phyloP scores from a whole-genome alignment of 2,888 invertebrate genomes.

The Cataglyphis rosenhaueri region DNA sequence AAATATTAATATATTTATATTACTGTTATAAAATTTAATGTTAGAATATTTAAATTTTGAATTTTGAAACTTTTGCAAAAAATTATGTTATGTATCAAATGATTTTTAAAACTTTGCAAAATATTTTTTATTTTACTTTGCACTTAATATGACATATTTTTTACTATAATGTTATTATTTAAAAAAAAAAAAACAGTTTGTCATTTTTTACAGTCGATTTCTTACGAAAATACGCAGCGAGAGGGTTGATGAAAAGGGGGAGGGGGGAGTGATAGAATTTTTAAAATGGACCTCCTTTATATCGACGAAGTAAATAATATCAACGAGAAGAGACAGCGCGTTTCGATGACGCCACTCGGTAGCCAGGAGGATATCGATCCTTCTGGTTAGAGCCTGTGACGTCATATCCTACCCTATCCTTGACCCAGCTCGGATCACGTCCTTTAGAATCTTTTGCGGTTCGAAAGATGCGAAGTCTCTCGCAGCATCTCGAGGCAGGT shows the following conservation, averaged over 20 bases:
- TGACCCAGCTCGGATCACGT: constrained; percentile 82
- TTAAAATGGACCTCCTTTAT: neutral
- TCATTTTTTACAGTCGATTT: neutral
- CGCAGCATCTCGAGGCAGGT: neutral
- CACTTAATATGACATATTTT: neutral
- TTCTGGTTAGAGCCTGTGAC: constrained; percentile 80
- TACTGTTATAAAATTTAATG: neutral
- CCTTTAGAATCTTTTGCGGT: constrained; percentile 72
- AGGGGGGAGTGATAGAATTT: neutral
- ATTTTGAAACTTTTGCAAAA: neutral
- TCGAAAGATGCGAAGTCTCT: constrained; percentile 41
- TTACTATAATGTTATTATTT: neutral
- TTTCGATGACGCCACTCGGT: constrained; percentile 70
- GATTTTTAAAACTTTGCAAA: neutral
- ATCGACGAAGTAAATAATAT: constrained; percentile 20
- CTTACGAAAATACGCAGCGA: neutral
- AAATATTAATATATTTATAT: neutral
- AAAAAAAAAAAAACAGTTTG: neutral
- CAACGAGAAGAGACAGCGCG: constrained; percentile 66
- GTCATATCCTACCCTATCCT: constrained; percentile 85
- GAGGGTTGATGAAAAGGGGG: constrained; percentile 10
- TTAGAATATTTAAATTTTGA: neutral
- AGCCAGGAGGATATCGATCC: constrained; percentile 81
- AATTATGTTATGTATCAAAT: neutral
- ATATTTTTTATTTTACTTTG: neutral